Evolutionary conservation across 2,888 invertebrate genomes (phyloP).

Genomic region (Leucophenga montana): DNA sequence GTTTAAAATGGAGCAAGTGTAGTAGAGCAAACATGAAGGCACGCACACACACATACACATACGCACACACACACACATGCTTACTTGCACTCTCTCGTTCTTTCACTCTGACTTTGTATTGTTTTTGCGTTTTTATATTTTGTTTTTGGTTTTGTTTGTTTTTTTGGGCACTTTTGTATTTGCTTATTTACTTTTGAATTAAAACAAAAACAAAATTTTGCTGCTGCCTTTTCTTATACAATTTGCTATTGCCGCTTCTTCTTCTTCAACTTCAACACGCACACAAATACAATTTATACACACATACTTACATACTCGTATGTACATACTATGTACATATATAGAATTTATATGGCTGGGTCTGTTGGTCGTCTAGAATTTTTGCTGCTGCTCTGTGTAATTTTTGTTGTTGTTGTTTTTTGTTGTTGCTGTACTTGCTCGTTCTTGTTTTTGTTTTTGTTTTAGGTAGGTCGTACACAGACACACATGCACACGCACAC

Average conservation of each 20-base stretch:
- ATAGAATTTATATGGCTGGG: conserved; percentile 37
- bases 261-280: neutral
- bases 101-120: too few species aligned
- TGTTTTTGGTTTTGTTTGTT: too few species aligned
- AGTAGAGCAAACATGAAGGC: too few species aligned
- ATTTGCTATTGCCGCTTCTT: neutral
- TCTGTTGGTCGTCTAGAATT: conserved; percentile 45
- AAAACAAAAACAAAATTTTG: neutral
- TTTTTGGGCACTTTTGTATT: too few species aligned
- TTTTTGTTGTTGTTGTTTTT: conserved; percentile 15
- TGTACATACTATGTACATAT: neutral
- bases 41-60: too few species aligned
- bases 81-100: neutral
- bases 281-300: neutral
- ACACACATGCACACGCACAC: neutral
- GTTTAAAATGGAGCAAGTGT: too few species aligned
- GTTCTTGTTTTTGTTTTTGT: conserved; percentile 1
- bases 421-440: conserved; percentile 26
- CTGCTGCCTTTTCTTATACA: neutral
- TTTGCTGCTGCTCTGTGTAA: conserved; percentile 5
- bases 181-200: too few species aligned
- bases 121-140: too few species aligned
- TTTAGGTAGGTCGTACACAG: conserved; percentile 50
- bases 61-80: too few species aligned
- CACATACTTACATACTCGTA: neutral